Percentiles rank a stretch among this genome's conserved stretches.
phyloP scores from a whole-genome alignment of 2,113 vertebrate species.

The Clinocottus analis region DNA sequence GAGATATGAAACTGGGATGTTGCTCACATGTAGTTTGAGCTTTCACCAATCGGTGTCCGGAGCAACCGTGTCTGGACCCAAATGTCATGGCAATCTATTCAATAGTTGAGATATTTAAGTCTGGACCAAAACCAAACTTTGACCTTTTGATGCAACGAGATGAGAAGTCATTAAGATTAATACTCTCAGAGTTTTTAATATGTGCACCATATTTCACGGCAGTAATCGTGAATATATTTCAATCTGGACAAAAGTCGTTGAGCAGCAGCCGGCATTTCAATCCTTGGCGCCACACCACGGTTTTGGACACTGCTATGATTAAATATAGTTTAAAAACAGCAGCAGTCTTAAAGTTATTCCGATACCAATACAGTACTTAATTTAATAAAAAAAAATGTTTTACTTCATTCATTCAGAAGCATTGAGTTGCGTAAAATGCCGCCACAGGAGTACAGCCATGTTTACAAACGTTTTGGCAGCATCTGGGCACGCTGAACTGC shows the following conservation, averaged over 20 bases:
- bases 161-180: background rate
- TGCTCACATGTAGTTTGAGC: background rate
- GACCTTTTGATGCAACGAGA: background rate
- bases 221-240: background rate
- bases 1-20: background rate
- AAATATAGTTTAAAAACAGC: no score
- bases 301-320: background rate
- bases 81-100: background rate
- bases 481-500: background rate
- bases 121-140: background rate
- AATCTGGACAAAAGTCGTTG: background rate
- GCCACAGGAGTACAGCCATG: background rate
- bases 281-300: background rate
- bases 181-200: background rate
- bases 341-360: no score
- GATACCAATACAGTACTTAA: background rate
- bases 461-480: background rate
- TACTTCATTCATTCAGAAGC: background rate
- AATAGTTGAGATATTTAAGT: background rate
- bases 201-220: background rate
- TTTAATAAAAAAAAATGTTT: no score
- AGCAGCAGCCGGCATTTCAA: background rate
- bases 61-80: background rate
- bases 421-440: background rate
- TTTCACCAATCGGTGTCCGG: background rate